phyloP scores from a whole-genome alignment of 2,797 vertebrate genomes.

The Enteromius thamalakanensis region DNA sequence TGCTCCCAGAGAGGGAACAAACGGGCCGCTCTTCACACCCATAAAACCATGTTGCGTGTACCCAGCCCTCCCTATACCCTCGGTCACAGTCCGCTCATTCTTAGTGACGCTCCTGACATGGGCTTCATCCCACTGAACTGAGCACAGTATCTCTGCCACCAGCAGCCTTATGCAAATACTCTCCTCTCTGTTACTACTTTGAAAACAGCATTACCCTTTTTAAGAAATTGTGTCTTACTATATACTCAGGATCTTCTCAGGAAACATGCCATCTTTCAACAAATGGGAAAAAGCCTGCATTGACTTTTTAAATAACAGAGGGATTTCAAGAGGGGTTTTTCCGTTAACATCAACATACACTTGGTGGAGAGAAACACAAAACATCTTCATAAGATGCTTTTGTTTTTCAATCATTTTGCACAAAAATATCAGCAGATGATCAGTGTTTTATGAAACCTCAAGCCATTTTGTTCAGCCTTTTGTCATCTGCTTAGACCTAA shows the following conservation, averaged over 20 bases:
- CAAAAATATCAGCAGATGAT: slow-evolving; percentile 26
- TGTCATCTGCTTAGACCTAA: slow-evolving; percentile 13
- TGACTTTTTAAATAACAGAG: neutral
- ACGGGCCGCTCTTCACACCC: slow-evolving; percentile 72
- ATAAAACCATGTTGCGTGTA: slow-evolving; percentile 73
- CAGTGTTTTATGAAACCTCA: slow-evolving; percentile 43
- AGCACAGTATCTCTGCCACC: slow-evolving; percentile 36
- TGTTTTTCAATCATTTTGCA: slow-evolving; percentile 36
- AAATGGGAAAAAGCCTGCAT: slow-evolving; percentile 10
- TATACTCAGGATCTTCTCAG: slow-evolving; percentile 54
- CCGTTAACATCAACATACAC: slow-evolving; percentile 10
- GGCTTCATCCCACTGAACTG: slow-evolving; percentile 67
- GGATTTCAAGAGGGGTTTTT: slow-evolving; percentile 1
- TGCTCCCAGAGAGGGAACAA: slow-evolving; percentile 69
- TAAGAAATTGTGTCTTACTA: neutral
- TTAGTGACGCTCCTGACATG: slow-evolving; percentile 62
- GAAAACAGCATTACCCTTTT: slow-evolving; percentile 30
- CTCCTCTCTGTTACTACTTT: neutral
- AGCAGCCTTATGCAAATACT: slow-evolving; percentile 14
- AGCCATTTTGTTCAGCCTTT: slow-evolving; percentile 39
- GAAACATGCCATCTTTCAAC: slow-evolving; percentile 47
- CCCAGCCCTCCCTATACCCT: slow-evolving; percentile 71
- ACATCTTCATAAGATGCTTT: slow-evolving; percentile 27
- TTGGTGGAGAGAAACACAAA: slow-evolving; percentile 34
- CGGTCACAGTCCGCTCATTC: slow-evolving; percentile 63